Evolutionary conservation across 1,140 invertebrate genomes (phyloP).

Genomic region (Pseudomyrmex flavicornis): DNA sequence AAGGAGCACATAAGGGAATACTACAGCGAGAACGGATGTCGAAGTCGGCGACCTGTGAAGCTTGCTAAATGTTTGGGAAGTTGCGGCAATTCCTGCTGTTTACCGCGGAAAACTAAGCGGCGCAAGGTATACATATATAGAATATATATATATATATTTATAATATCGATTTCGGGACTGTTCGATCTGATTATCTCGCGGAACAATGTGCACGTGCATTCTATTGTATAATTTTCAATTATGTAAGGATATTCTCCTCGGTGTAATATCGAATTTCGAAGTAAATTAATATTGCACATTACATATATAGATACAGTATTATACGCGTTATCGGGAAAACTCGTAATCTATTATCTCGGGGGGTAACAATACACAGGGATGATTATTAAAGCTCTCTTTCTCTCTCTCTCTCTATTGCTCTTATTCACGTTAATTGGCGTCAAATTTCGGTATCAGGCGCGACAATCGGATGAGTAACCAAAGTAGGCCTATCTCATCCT

Average conservation of each 20-base stretch:
- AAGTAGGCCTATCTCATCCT: constrained; percentile 9
- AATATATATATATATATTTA: neutral
- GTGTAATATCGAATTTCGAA: neutral
- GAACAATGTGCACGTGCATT: constrained; percentile 18
- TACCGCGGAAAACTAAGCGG: constrained; percentile 95
- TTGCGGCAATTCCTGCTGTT: constrained; percentile 92
- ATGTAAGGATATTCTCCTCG: neutral
- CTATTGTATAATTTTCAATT: constrained; percentile 43
- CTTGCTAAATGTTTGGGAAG: constrained; percentile 93
- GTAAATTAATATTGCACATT: constrained; percentile 30
- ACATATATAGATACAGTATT: neutral
- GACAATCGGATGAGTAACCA: neutral
- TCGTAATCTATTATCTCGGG: neutral
- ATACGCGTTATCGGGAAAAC: neutral
- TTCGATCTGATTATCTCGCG: neutral
- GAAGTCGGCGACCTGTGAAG: constrained; percentile 94
- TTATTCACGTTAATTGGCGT: constrained; percentile 37
- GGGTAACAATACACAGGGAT: neutral
- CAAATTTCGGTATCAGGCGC: neutral
- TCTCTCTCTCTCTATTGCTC: neutral
- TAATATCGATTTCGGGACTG: neutral
- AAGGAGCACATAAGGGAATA: constrained; percentile 96
- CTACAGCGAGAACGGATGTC: constrained; percentile 95
- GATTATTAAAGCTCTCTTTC: constrained; percentile 1
- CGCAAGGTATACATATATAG: constrained; percentile 88